Conservation (phyloP, 2,113 vertebrate genomes). For the Callipepla squamata region DNA sequence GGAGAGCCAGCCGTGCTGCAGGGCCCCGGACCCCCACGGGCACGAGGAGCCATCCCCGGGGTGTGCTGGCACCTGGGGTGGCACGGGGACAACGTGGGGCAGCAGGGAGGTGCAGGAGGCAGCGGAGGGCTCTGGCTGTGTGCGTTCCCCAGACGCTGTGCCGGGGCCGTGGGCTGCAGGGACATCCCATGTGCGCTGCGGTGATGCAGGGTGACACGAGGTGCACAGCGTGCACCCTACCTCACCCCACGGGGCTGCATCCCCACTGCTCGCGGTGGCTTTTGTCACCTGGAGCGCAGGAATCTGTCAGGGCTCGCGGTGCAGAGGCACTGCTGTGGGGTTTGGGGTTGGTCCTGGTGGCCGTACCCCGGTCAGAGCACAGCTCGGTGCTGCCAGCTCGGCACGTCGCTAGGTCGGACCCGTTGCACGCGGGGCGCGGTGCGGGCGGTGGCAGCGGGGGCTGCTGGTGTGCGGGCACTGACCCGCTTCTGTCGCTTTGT, state of each 20-base stretch:
- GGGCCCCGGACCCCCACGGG: rapidly evolving
- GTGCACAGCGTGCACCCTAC: not conserved
- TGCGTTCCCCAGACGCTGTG: rapidly evolving
- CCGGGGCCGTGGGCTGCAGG: rapidly evolving
- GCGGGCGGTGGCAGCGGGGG: not conserved
- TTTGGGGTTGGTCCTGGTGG: rapidly evolving
- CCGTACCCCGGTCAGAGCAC: rapidly evolving
- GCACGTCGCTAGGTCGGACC: not conserved
- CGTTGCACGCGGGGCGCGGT: not conserved
- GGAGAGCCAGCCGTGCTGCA: rapidly evolving
- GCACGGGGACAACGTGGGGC: rapidly evolving
- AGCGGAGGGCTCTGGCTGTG: not conserved
- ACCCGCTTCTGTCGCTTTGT: slow-evolving; percentile 55
- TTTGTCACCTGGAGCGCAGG: rapidly evolving
- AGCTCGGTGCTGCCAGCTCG: rapidly evolving
- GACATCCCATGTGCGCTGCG: rapidly evolving
- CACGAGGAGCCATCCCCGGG: not conserved
- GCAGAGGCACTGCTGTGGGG: rapidly evolving
- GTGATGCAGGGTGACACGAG: rapidly evolving
- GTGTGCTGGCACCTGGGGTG: rapidly evolving
- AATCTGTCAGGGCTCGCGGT: rapidly evolving
- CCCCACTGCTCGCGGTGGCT: rapidly evolving
- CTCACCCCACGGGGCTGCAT: not conserved
- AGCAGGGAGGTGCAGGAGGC: not conserved
- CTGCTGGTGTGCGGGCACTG: not conserved